Base-by-base conservation (phyloP, 2,113 vertebrate species). In the Tauraco erythrolophus region DNA sequence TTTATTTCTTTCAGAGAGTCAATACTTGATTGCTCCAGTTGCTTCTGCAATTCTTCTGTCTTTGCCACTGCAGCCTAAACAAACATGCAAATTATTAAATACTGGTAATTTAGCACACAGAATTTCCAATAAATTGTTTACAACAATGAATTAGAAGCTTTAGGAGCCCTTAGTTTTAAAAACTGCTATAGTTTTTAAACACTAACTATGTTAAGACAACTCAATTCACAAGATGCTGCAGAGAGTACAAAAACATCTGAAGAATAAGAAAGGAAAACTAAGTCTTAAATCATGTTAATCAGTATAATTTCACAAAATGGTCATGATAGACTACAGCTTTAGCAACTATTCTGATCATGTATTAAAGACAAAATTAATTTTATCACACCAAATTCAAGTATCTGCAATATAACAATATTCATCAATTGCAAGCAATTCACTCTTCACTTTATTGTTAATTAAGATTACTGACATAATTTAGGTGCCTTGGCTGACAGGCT, bases 41-140 rank as follows among this genome's bases (percentile, higher is more conserved):
- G 96, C 85, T 98, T 97, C 66, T 98, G 98, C 54, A 99, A 84
- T 54, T 91, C 97, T 61, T 96, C 95, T 27, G 98, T 88, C 83
- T 98, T 98, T 80, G 94, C 92, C 75, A 87, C 25, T 66, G 98
- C 98, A 93, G 97, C 97, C 99, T 99, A 96, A 54, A 97, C 54
- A 96, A 35, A 98, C 84, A 97, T 27, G 31, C 7, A 97, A 89
- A 22, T 72, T 66, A 93, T 92, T 94, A 95, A 89, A 88, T 54
- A 83, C 27, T 19, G 27, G n/a, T 39, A 78, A 75, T 37, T 57
- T 35, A 76, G 39, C 14, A 84, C 6, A 57, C 10, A 66, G 23
- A 69, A 66, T 58, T 96, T 96, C 10, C 16, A 79, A 41, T 39
- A n/a, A 62, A 88, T 14, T 37, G 9, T 50, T 89, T 58, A 75